phyloP scores from a whole-genome alignment of 2,888 invertebrate genomes.

The Lepetodrilus schrolli region DNA sequence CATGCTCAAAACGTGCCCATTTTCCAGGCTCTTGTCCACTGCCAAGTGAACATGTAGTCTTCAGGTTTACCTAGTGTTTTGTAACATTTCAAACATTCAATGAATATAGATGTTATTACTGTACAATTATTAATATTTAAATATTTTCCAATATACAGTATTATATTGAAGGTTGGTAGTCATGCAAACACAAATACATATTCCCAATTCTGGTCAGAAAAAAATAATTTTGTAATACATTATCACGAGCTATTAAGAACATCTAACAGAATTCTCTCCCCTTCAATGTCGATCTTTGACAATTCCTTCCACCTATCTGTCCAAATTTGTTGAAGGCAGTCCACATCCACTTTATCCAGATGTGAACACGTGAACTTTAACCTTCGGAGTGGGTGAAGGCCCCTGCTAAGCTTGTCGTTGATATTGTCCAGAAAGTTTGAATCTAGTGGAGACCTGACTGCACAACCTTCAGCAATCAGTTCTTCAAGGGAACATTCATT shows the following conservation, averaged over 20 bases:
- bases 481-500: constrained; percentile 47
- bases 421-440: constrained; percentile 57
- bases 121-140: no score
- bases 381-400: constrained; percentile 42
- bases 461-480: constrained; percentile 53
- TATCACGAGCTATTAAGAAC: constrained; percentile 23
- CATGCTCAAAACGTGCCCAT: no score
- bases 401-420: constrained; percentile 49
- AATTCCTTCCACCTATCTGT: constrained; percentile 51
- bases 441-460: constrained; percentile 55
- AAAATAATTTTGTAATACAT: not conserved
- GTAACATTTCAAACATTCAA: no score
- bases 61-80: no score
- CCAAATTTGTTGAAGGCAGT: constrained; percentile 58
- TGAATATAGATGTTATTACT: no score
- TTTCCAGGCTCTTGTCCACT: no score
- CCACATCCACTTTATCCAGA: constrained; percentile 51
- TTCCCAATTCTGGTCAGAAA: no score
- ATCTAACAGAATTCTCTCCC: constrained; percentile 33
- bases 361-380: constrained; percentile 51
- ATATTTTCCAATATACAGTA: no score
- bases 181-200: no score
- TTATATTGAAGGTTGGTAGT: no score
- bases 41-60: no score
- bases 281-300: constrained; percentile 35